Percentiles rank a stretch among this genome's conserved stretches.
Evolutionary conservation across 2,888 invertebrate genomes (phyloP).

Genomic region (Antheraea assamensis): DNA sequence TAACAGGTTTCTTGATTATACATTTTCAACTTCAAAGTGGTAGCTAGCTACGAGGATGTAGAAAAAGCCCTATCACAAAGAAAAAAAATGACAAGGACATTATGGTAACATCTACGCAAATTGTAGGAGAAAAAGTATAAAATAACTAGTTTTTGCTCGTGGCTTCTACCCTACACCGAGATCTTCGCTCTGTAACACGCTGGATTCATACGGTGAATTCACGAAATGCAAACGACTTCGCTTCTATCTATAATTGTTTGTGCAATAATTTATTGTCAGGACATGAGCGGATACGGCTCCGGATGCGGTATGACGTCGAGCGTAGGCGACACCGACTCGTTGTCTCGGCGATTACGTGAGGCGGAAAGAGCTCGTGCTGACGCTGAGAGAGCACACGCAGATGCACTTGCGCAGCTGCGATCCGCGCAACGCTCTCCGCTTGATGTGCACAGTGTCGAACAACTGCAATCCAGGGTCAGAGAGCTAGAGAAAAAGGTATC

Average conservation of each 20-base stretch:
- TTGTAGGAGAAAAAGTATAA: too few relatives aligned
- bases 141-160: too few relatives aligned
- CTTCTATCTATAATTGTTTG: not conserved
- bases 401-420: constrained; percentile 87
- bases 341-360: constrained; percentile 89
- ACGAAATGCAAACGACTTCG: too few relatives aligned
- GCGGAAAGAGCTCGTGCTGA: constrained; percentile 90
- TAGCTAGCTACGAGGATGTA: too few relatives aligned
- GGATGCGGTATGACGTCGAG: constrained; percentile 54
- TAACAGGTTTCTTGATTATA: too few relatives aligned
- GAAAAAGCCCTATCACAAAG: too few relatives aligned
- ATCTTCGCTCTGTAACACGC: too few relatives aligned
- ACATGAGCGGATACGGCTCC: constrained; percentile 70
- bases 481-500: constrained; percentile 95
- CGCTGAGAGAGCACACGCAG: constrained; percentile 89
- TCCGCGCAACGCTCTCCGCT: constrained; percentile 71
- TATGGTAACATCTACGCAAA: too few relatives aligned
- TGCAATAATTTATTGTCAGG: constrained; percentile 42
- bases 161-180: too few relatives aligned
- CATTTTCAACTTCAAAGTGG: too few relatives aligned
- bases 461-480: constrained; percentile 91
- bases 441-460: constrained; percentile 84
- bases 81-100: too few relatives aligned
- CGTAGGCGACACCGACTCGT: constrained; percentile 69
- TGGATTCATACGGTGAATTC: not conserved